Conservation (phyloP, 2,113 vertebrate species). For the Gavialis gangeticus region DNA sequence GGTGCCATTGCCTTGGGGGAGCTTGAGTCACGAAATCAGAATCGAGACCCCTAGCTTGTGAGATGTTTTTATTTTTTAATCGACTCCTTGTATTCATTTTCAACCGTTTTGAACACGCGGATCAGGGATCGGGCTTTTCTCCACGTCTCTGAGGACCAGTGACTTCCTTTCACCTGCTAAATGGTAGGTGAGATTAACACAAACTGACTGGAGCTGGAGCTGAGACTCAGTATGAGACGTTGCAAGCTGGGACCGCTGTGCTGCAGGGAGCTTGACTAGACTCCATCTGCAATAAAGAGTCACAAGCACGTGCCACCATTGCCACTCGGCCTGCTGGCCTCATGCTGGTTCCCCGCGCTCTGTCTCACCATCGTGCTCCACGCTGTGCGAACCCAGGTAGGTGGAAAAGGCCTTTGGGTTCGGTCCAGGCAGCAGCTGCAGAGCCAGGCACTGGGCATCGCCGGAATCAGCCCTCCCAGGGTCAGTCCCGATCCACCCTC, state of each 20-base stretch:
- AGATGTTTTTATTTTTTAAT: not conserved
- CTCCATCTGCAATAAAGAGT: too few relatives aligned
- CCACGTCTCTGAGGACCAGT: not conserved
- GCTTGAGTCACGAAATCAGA: too few relatives aligned
- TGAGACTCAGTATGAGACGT: not conserved
- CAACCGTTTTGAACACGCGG: not conserved
- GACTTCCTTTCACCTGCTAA: not conserved
- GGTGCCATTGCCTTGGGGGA: not conserved
- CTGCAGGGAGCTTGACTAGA: not conserved
- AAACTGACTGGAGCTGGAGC: fast-evolving
- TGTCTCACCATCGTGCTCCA: too few relatives aligned
- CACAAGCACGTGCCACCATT: too few relatives aligned
- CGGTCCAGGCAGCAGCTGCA: too few relatives aligned
- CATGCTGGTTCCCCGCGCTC: too few relatives aligned
- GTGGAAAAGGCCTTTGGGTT: too few relatives aligned
- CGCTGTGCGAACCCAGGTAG: too few relatives aligned
- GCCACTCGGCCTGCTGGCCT: too few relatives aligned
- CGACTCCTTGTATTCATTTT: not conserved
- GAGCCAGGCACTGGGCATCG: not conserved
- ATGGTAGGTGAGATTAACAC: not conserved
- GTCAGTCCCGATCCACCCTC: not conserved
- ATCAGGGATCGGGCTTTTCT: not conserved
- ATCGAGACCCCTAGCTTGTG: too few relatives aligned
- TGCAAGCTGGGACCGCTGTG: not conserved
- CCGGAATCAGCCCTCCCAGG: not conserved